phyloP scores from a whole-genome alignment of 2,113 vertebrate species.

The Mellivora capensis region DNA sequence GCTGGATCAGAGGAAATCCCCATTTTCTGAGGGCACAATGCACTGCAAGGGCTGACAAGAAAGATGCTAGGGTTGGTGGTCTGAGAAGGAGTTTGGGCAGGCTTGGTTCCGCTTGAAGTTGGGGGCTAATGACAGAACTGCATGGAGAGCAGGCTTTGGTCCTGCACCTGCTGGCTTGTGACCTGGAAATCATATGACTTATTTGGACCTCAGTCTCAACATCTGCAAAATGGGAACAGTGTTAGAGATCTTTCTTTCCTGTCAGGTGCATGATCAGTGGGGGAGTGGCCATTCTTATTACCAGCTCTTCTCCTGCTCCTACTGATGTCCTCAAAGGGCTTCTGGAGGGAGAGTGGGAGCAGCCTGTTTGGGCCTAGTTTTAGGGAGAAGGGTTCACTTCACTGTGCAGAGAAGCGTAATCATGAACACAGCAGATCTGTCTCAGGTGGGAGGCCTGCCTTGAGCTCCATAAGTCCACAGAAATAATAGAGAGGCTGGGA shows the following conservation, averaged over 20 bases:
- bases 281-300: neutral
- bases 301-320: neutral
- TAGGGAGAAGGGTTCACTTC: neutral
- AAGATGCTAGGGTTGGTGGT: neutral
- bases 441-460: neutral
- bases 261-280: neutral
- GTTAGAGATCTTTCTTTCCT: neutral
- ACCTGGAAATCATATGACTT: neutral
- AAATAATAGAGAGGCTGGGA: neutral
- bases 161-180: neutral
- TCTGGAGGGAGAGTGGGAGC: neutral
- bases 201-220: neutral
- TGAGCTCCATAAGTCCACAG: neutral
- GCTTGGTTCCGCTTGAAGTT: neutral
- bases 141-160: neutral
- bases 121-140: fast-evolving
- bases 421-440: neutral
- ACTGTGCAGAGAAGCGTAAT: neutral
- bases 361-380: neutral
- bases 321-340: neutral
- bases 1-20: neutral
- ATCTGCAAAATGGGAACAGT: neutral
- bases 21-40: neutral
- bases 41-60: neutral
- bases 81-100: neutral